These are phyloP conservation scores for rat (Rattus norvegicus) DNA, from an alignment of 2,113 vertebrate genomes.

Conservation along the genomic window DNA sequence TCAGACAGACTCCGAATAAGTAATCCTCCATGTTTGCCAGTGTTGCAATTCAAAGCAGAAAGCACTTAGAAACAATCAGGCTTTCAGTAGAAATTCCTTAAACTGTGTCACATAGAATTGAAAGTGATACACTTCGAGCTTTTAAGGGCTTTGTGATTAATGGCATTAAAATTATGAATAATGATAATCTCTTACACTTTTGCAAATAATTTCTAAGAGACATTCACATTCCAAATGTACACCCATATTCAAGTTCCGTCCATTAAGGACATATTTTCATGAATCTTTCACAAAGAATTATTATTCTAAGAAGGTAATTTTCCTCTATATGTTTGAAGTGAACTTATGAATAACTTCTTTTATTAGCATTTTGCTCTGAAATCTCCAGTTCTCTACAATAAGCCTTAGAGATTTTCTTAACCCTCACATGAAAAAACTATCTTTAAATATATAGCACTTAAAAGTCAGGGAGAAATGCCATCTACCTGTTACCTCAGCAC, in stretches of 20 bases:
- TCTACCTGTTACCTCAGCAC: neutral
- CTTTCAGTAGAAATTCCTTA: neutral
- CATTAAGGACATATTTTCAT: neutral
- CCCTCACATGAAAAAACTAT: neutral
- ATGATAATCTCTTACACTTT: slow-evolving; percentile 9
- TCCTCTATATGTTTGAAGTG: neutral
- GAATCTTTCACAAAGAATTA: neutral
- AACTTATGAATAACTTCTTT: neutral
- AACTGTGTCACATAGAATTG: slow-evolving; percentile 5
- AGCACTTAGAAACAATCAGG: neutral
- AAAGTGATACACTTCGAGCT: neutral
- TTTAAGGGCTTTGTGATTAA: neutral
- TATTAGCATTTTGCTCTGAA: slow-evolving; percentile 3
- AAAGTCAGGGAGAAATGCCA: neutral
- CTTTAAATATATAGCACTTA: neutral
- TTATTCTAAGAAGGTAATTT: neutral
- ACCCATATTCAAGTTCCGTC: neutral
- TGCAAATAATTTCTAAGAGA: slow-evolving; percentile 35
- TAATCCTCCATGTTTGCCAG: neutral
- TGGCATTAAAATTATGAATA: slow-evolving; percentile 24
- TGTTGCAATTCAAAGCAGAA: neutral
- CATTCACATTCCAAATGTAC: slow-evolving; percentile 12
- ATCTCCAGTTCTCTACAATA: neutral
- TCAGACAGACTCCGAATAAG: neutral
- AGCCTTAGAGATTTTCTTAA: neutral